phyloP scores from a whole-genome alignment of 2,113 vertebrate genomes.

The Odocoileus hemionus region DNA sequence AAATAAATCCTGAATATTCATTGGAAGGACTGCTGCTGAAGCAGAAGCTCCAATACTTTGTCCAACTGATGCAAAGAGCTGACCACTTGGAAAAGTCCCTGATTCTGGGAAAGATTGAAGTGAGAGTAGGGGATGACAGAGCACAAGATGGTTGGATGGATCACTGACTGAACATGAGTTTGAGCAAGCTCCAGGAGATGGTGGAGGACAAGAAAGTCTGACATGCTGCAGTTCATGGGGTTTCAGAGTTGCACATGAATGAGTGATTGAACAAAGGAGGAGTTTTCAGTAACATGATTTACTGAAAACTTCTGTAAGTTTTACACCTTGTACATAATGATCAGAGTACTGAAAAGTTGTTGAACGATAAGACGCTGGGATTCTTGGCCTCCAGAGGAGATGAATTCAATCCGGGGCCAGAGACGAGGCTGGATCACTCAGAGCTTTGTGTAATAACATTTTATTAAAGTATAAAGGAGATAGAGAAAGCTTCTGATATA shows the following conservation, averaged over 20 bases:
- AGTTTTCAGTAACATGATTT: not conserved
- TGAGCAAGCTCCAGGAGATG: not conserved
- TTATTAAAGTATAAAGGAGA: too few species aligned
- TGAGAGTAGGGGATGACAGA: not conserved
- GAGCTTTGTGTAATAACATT: too few species aligned
- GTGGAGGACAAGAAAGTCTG: not conserved
- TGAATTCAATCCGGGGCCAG: too few species aligned
- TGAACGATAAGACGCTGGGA: too few species aligned
- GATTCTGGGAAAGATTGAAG: not conserved
- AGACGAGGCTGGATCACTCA: too few species aligned
- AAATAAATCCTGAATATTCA: not conserved
- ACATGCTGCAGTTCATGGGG: accelerated
- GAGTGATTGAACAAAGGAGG: not conserved
- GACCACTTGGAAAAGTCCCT: not conserved
- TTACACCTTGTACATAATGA: not conserved
- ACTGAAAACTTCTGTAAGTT: not conserved
- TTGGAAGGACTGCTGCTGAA: not conserved
- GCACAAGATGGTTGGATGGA: not conserved
- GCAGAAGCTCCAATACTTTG: not conserved
- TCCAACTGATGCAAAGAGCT: not conserved
- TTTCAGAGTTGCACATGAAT: not conserved
- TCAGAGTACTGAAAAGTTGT: not conserved
- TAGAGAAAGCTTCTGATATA: too few species aligned
- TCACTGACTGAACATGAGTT: not conserved
- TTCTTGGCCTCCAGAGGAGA: too few species aligned